Percentiles rank a stretch among this genome's conserved stretches.
Evolutionary conservation across 2,113 vertebrate genomes (phyloP).

Genomic region (Myocastor coypus): DNA sequence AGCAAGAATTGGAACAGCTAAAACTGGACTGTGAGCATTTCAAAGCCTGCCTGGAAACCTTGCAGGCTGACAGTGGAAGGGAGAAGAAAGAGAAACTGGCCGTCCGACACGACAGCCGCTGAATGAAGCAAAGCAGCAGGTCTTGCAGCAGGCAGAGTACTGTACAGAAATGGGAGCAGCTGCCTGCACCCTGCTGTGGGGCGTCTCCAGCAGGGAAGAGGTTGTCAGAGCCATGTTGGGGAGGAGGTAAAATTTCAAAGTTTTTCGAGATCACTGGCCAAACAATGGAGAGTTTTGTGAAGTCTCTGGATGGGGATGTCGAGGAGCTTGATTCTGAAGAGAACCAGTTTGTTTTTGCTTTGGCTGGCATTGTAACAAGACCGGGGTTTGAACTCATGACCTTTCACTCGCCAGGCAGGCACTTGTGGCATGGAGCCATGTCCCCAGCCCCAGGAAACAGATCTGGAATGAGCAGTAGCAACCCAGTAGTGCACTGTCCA

Average conservation of each 20-base stretch:
- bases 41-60: conserved; percentile 89
- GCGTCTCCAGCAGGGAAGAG: conserved; percentile 91
- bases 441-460: background rate
- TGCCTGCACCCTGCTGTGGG: conserved; percentile 93
- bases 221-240: conserved; percentile 91
- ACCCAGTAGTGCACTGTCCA: background rate
- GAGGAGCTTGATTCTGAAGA: conserved; percentile 92
- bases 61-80: conserved; percentile 89
- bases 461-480: background rate
- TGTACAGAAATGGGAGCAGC: conserved; percentile 94
- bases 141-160: conserved; percentile 94
- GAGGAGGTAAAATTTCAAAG: conserved; percentile 91
- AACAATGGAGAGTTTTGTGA: conserved; percentile 95
- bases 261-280: conserved; percentile 93
- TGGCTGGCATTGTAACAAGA: conserved; percentile 96
- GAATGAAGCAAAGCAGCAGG: conserved; percentile 89
- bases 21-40: conserved; percentile 92
- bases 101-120: conserved; percentile 92
- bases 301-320: conserved; percentile 89
- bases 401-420: too few species aligned
- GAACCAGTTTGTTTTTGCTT: conserved; percentile 94
- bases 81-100: conserved; percentile 95
- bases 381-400: too few species aligned
- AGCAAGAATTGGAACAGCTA: conserved; percentile 89
- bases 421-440: too few species aligned